Evolutionary conservation across 2,797 vertebrate species (phyloP), one percentile per base, ranked within the genome.

Genomic region (Ctenochaetus hawaiiensis): DNA sequence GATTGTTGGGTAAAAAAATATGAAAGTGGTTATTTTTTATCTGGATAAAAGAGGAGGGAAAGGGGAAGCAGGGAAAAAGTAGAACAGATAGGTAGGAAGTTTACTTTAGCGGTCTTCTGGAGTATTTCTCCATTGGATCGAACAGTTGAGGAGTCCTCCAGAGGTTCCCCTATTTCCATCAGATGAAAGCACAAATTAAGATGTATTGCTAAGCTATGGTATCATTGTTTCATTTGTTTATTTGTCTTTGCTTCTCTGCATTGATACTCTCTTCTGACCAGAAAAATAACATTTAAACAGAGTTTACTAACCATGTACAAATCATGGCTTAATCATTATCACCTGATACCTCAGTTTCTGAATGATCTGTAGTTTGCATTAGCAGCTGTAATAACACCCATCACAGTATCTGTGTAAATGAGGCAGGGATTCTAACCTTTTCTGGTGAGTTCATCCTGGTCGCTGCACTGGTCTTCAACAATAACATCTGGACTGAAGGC

Each of bases 51-150:
- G 63, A 44, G 39, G 39, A 41, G 30, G 0, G 18, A 39, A 34
- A 43, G 0, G 45, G 60, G 2, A 8, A 9, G 17, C 14, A 5
- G 4, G 7, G 2, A 5, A 3, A n/a, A 4, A 9, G 58, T 22
- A 23, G 54, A 30, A 8, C 20, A 37, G 23, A 30, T 1, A 62
- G 18, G 5, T 1, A 8, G 20, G 17, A 49, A n/a, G 30, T 83
- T 94, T 92, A 98, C 98, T 95, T 98, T 98, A 57, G 96, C 98
- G n/a, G 97, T 98, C 89, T 94, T 97, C 83, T 99, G 98, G 75
- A 96, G 92, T 30, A 89, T 92, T 79, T 93, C 95, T 34, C 96
- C 96, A 13, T 88, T 87, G 22, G 85, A 18, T 16, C 62, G 75
- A 49, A 69, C 43, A 23, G 71, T 56, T 64, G 82, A 81, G n/a